These are phyloP conservation scores for Thymelicus acteon DNA, from an alignment of 2,888 invertebrate genomes.

Conservation along the genomic window DNA sequence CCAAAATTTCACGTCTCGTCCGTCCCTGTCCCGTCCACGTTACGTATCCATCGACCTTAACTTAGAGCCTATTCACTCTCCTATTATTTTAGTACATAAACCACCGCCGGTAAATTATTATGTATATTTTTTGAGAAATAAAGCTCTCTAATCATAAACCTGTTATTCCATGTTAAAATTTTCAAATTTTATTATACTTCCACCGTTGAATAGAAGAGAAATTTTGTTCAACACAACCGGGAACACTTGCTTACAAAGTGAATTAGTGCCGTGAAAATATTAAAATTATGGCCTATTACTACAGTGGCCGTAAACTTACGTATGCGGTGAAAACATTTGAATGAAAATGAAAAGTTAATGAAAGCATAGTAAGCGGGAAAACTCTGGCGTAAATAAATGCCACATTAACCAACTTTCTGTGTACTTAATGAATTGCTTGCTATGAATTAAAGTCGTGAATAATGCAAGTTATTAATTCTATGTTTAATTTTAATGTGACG, in stretches of 20 bases:
- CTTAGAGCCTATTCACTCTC: too few relatives aligned
- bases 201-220: background rate
- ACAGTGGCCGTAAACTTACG: constrained; percentile 21
- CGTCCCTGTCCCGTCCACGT: too few relatives aligned
- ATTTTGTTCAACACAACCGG: constrained; percentile 10
- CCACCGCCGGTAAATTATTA: too few relatives aligned
- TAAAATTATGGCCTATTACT: constrained; percentile 21
- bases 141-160: background rate
- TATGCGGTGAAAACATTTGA: constrained; percentile 28
- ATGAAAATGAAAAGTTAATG: constrained; percentile 33
- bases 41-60: too few relatives aligned
- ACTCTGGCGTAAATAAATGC: constrained; percentile 5
- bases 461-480: background rate
- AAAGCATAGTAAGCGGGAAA: constrained; percentile 15
- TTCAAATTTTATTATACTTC: background rate
- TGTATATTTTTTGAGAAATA: background rate
- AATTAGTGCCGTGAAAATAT: constrained; percentile 30
- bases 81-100: too few relatives aligned
- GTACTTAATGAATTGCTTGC: constrained; percentile 3
- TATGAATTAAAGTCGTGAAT: background rate
- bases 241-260: constrained; percentile 10
- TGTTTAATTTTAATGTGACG: background rate
- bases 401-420: constrained; percentile 19
- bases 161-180: background rate
- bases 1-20: too few relatives aligned